Conservation (phyloP, 2,797 vertebrate genomes). For the Pogoniulus pusillus region DNA sequence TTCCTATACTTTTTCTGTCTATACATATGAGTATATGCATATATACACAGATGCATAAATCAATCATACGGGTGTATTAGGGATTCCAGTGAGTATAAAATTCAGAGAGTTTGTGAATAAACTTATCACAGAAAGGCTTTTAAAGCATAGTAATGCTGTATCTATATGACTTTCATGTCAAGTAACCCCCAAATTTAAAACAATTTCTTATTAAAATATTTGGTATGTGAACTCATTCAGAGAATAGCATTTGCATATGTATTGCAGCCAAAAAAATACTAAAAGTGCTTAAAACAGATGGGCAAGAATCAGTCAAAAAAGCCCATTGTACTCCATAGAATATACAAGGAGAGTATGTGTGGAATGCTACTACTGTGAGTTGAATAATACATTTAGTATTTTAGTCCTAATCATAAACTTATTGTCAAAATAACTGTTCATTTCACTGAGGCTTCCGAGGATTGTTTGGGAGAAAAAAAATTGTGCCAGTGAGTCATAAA, state of each 20-base stretch:
- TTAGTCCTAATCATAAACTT: not conserved
- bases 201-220: not conserved
- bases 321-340: fast-evolving
- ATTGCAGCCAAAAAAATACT: not conserved
- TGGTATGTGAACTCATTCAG: not conserved
- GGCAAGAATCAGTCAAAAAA: not conserved
- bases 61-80: not conserved
- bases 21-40: no score
- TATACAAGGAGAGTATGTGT: not conserved
- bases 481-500: not conserved
- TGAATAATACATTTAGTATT: not conserved
- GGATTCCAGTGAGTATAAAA: not conserved
- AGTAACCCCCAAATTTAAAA: not conserved
- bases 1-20: not conserved
- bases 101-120: not conserved
- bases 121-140: not conserved
- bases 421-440: not conserved
- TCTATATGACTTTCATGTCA: fast-evolving
- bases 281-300: not conserved
- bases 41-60: fast-evolving
- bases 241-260: not conserved
- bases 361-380: not conserved
- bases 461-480: not conserved
- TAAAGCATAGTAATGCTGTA: not conserved
- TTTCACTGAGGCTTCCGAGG: not conserved